Base-by-base conservation (phyloP, 2,113 vertebrate genomes). In the Sylvilagus bachmani region DNA sequence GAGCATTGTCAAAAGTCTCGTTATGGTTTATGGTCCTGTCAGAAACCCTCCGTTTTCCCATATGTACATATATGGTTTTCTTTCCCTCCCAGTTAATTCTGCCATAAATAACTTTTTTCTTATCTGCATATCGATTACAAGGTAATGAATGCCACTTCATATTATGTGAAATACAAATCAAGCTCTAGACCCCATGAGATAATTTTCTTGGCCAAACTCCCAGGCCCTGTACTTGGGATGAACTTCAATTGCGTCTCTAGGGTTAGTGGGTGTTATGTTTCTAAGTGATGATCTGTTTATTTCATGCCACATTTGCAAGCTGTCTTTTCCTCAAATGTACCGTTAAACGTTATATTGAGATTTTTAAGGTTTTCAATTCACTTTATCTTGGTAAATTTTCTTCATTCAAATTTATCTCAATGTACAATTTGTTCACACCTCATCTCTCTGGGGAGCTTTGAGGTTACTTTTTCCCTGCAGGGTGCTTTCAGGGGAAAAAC, bases 51-150 rank as follows among this genome's bases (percentile, higher is more conserved):
- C 73, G 74, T 86, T 95, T 67, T 96, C 93, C 91, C 96, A 97
- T 97, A 97, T 96, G 83, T 92, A 95, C 86, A 82, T 93, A 92
- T 82, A 97, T 49, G 36, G 11, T 94, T 58, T 66, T 85, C 73
- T 90, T 93, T 95, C 85, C 64, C 27, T 95, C 89, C 86, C 75
- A 84, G 90, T 93, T 97, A 97, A 97, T 92, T 95, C 83, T 94
- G 83, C 93, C 85, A 97, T 96, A 98, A 97, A 97, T 97, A 98
- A 97, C 55, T 97, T 97, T 92, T 74, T 94, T 95, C 95, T 97
- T 97, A 96, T 96, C 97, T 97, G 86, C 91, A 95, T 97, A 97
- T 97, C 94, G 85, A 97, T 98, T 98, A 97, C 93, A 97, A 94
- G 90, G 95, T 95, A 97, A 97, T 97, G 95, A 98, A 98, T 94